Conservation (phyloP, 2,888 invertebrate genomes). For the Chaetoderma sp. region DNA sequence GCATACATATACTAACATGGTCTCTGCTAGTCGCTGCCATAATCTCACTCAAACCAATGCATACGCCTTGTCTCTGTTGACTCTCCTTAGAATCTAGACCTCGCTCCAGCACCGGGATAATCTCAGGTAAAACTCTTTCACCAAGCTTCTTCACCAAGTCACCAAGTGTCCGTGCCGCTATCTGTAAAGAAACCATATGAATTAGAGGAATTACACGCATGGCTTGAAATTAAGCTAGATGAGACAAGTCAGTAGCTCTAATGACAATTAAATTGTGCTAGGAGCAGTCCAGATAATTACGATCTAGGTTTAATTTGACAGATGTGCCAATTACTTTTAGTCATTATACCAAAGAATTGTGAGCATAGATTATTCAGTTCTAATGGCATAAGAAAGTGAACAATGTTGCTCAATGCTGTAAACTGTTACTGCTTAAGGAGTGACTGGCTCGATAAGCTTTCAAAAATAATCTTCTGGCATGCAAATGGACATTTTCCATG, state of each 20-base stretch:
- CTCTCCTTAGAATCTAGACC: constrained; percentile 91
- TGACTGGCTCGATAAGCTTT: too few relatives aligned
- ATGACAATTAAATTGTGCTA: not conserved
- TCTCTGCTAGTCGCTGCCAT: constrained; percentile 96
- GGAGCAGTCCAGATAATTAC: too few relatives aligned
- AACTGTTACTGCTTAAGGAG: too few relatives aligned
- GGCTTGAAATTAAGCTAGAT: too few relatives aligned
- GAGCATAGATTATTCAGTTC: too few relatives aligned
- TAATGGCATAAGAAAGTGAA: too few relatives aligned
- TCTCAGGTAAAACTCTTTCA: constrained; percentile 96
- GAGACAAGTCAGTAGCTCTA: not conserved
- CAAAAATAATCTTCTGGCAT: too few relatives aligned
- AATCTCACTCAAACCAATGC: constrained; percentile 97
- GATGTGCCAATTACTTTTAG: too few relatives aligned
- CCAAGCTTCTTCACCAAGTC: constrained; percentile 97
- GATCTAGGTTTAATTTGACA: too few relatives aligned
- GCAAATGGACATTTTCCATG: too few relatives aligned
- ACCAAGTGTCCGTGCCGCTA: constrained; percentile 95
- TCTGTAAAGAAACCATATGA: constrained; percentile 68
- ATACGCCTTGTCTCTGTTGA: constrained; percentile 98
- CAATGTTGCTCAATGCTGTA: too few relatives aligned
- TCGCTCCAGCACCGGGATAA: constrained; percentile 95
- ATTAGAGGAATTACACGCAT: not conserved
- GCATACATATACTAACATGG: constrained; percentile 56
- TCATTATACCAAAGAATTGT: too few relatives aligned